These are phyloP conservation scores for Chionis minor DNA, from an alignment of 2,113 vertebrate species.

Conservation along the genomic window DNA sequence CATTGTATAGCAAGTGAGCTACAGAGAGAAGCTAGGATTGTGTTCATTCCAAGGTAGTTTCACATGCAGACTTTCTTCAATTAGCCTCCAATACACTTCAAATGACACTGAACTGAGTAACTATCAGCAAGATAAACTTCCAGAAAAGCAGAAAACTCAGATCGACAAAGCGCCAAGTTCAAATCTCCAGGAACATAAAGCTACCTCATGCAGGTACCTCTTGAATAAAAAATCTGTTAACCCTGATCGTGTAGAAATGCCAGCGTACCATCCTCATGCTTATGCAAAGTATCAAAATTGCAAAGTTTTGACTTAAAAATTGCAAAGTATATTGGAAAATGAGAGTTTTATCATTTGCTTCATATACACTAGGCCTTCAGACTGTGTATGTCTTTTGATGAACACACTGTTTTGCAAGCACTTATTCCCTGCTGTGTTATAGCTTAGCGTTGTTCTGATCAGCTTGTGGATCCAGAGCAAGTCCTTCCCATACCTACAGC, in stretches of 20 bases:
- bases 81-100: neutral
- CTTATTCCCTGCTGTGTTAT: neutral
- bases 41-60: neutral
- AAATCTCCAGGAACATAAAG: neutral
- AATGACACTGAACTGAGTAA: neutral
- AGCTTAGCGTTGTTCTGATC: neutral
- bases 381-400: rapidly evolving
- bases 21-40: neutral
- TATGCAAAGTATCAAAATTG: neutral
- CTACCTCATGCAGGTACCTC: neutral
- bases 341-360: neutral
- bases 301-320: too few species aligned
- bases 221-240: neutral
- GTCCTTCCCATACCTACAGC: neutral
- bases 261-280: neutral
- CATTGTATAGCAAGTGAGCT: slow-evolving; percentile 8
- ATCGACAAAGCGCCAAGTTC: neutral
- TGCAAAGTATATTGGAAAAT: neutral
- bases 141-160: neutral
- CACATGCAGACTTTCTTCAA: neutral
- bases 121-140: neutral
- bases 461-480: neutral
- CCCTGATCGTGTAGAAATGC: neutral
- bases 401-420: neutral
- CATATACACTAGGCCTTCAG: neutral